These are phyloP conservation scores for Odocoileus virginianus DNA, from an alignment of 2,113 vertebrate genomes.

Conservation along the genomic window DNA sequence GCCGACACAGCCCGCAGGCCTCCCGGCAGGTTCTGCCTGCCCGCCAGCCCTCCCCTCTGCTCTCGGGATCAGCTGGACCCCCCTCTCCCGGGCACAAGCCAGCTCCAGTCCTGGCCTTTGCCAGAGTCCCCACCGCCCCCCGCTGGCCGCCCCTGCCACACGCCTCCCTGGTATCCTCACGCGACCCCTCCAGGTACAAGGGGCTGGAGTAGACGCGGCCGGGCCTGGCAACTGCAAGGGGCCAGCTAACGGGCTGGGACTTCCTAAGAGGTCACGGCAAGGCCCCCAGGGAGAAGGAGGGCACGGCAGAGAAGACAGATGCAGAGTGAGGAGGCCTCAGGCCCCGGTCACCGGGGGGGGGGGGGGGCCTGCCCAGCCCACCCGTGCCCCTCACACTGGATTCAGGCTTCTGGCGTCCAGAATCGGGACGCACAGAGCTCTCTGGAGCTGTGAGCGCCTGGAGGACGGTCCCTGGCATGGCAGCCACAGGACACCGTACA, in stretches of 20 bases:
- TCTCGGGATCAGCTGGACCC: not conserved
- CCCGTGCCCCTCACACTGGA: not conserved
- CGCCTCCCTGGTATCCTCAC: rapidly evolving
- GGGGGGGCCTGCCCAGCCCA: rapidly evolving
- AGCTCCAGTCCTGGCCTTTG: not conserved
- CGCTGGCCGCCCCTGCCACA: not conserved
- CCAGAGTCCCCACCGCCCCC: not conserved
- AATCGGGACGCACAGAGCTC: not conserved
- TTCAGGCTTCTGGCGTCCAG: not conserved
- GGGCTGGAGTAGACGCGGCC: rapidly evolving
- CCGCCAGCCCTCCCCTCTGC: not conserved
- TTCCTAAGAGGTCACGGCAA: not conserved
- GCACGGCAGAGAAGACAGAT: rapidly evolving
- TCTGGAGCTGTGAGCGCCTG: not conserved
- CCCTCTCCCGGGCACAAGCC: not conserved
- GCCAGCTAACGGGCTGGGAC: too few relatives aligned
- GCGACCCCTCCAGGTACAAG: not conserved
- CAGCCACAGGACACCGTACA: not conserved
- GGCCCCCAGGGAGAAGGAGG: not conserved
- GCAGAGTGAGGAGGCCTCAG: rapidly evolving
- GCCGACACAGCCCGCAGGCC: not conserved
- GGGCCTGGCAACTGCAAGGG: not conserved
- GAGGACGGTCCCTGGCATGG: rapidly evolving
- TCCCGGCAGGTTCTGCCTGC: not conserved
- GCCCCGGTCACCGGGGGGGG: rapidly evolving